These are phyloP conservation scores for Drosophila antonietae DNA, from an alignment of 2,888 invertebrate species.

Conservation along the genomic window DNA sequence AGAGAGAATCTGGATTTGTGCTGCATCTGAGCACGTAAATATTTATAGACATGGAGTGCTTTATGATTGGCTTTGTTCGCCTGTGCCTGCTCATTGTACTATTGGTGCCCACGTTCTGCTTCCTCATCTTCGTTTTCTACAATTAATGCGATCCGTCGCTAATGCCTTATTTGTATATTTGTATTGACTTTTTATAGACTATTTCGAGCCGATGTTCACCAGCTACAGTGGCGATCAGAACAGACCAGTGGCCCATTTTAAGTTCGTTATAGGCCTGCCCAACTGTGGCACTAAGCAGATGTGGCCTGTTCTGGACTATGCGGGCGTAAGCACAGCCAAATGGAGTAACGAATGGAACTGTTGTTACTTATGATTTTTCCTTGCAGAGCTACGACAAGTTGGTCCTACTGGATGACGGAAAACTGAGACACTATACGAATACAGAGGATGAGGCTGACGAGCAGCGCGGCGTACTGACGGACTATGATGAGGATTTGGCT, in stretches of 20 bases:
- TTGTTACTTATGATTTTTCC: neutral
- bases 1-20: constrained; percentile 20
- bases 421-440: constrained; percentile 90
- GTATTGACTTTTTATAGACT: constrained; percentile 68
- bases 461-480: constrained; percentile 68
- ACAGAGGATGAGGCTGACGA: constrained; percentile 84
- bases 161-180: constrained; percentile 26
- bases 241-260: constrained; percentile 85
- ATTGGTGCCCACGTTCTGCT: neutral
- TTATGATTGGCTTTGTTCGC: constrained; percentile 48
- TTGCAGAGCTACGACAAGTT: constrained; percentile 85
- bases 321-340: constrained; percentile 68
- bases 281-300: constrained; percentile 89
- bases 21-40: constrained; percentile 23
- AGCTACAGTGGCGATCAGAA: constrained; percentile 87
- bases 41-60: constrained; percentile 48
- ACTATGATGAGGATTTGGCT: constrained; percentile 85
- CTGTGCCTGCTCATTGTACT: constrained; percentile 20
- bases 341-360: neutral
- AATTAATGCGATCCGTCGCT: constrained; percentile 24
- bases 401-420: constrained; percentile 89
- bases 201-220: constrained; percentile 87
- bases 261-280: constrained; percentile 88
- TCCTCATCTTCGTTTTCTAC: neutral
- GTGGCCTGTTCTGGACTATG: constrained; percentile 88